Base-by-base conservation (phyloP, 2,888 invertebrate species). In the Chrysomela aeneicollis region DNA sequence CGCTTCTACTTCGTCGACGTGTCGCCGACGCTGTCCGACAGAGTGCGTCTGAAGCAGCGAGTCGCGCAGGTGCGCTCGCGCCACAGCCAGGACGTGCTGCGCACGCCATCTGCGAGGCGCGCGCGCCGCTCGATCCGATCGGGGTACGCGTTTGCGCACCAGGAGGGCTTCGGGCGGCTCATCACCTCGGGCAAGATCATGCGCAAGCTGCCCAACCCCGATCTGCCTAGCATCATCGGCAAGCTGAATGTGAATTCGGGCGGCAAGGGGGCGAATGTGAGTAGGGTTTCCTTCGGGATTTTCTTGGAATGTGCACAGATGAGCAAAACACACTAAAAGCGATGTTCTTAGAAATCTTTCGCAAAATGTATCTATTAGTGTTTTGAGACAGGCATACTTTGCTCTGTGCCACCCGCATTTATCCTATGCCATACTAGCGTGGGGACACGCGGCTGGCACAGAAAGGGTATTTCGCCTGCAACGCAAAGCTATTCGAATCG, bases 71-170 rank as follows among this genome's bases (percentile, higher is more conserved):
- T 87, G 73, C 85, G 90, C 55, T 87, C 89, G 4, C 85, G 90
- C 50, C 89, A 90, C 73, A 92, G 92, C 70, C 90, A 92, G 73
- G 91, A 93, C 77, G 90, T 92, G 61, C 86, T 92, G 66, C 88
- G 95, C 72, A 94, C 94, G 68, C 92, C 95, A 30, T 94, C 95
- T 54, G 92, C 95, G 0, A 88, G 95, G 64, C 89, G 95, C 76
- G 94, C 94, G 65, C 87, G 98, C 19, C 42, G 63, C 22, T 97
- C 96, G 30, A 88, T 98, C 69, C 91, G 98, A 63, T 97, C 97
- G 10, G 98, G 98, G 62, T 97, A 99, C 85, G 98, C 98, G 9
- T 99, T 99, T 85, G 96, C 98, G 63, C 98, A 99, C 85, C 96
- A 97, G 79, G 95, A 96, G 86, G 97, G 97, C 75, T 98, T 97